A percentile compares a stretch with the other conserved stretches of the same genome.
Conservation (phyloP, 2,888 invertebrate genomes). For the Pyrgus malvae region DNA sequence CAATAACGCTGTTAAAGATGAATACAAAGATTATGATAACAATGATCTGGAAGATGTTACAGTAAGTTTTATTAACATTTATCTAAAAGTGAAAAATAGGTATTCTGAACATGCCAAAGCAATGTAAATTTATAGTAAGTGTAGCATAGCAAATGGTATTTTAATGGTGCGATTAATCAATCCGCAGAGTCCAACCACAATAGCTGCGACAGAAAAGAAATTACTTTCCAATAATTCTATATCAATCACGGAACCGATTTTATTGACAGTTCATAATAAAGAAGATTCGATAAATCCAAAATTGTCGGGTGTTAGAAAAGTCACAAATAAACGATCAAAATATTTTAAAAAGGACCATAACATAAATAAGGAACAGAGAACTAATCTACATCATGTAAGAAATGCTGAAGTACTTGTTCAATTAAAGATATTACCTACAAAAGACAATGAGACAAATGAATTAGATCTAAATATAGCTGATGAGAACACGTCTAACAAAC, state of each 20-base stretch:
- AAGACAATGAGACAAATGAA: not conserved
- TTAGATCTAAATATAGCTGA: not conserved
- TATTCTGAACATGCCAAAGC: too few relatives aligned
- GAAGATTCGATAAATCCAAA: not conserved
- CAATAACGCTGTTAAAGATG: not conserved
- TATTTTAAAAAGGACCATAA: not conserved
- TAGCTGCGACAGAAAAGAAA: not conserved
- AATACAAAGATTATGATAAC: not conserved
- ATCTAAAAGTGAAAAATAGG: not conserved
- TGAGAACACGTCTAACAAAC: not conserved
- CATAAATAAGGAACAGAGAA: not conserved
- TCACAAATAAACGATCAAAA: not conserved
- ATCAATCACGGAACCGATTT: not conserved
- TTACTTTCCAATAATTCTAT: not conserved
- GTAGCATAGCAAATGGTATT: too few relatives aligned
- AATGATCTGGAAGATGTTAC: conserved; percentile 11
- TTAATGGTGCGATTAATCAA: too few relatives aligned
- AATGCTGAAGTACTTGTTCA: not conserved
- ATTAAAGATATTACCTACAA: not conserved
- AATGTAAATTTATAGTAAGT: too few relatives aligned
- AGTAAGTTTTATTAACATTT: not conserved
- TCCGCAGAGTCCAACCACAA: not conserved
- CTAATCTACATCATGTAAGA: not conserved
- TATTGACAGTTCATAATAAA: not conserved
- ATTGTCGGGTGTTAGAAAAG: too few relatives aligned